Percentiles rank a stretch among this genome's conserved stretches.
These are phyloP conservation scores for Oreochromis aureus DNA, from an alignment of 2,113 vertebrate genomes.

Conservation along the genomic window DNA sequence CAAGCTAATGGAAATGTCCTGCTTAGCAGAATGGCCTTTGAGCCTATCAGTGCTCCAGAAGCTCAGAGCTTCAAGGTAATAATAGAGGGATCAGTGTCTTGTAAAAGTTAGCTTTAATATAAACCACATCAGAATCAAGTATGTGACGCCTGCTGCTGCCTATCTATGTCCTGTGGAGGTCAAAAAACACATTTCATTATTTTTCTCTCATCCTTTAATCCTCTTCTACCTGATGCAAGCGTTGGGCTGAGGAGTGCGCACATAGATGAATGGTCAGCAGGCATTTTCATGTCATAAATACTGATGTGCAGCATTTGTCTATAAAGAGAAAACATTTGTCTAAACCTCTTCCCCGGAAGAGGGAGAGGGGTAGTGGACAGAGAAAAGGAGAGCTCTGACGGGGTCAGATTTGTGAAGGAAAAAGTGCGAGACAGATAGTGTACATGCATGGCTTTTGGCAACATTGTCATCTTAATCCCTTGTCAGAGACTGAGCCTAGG, in stretches of 20 bases:
- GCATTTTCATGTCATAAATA: slow-evolving; percentile 21
- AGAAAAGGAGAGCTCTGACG: slow-evolving; percentile 2
- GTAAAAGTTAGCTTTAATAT: slow-evolving; percentile 38
- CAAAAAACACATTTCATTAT: slow-evolving; percentile 64
- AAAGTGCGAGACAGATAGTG: background rate
- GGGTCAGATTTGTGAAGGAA: background rate
- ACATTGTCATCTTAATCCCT: slow-evolving; percentile 51
- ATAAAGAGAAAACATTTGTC: background rate
- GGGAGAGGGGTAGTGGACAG: background rate
- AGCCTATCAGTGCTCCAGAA: slow-evolving; percentile 1
- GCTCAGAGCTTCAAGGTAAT: slow-evolving; percentile 8
- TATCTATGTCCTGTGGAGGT: slow-evolving; percentile 45
- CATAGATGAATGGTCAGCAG: slow-evolving; percentile 21
- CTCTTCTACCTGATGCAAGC: slow-evolving; percentile 34
- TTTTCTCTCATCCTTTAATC: slow-evolving; percentile 65
- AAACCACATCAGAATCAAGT: slow-evolving; percentile 25
- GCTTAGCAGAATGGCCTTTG: background rate
- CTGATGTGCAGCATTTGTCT: background rate
- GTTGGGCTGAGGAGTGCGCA: background rate
- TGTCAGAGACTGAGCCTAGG: slow-evolving; percentile 24
- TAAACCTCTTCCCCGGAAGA: background rate
- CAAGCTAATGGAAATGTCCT: slow-evolving; percentile 36
- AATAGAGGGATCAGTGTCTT: slow-evolving; percentile 29
- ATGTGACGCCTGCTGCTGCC: background rate
- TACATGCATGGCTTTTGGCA: slow-evolving; percentile 11